Conservation (phyloP, 64 coral and sea anemone genomes). For the Stylophora pistillata region DNA sequence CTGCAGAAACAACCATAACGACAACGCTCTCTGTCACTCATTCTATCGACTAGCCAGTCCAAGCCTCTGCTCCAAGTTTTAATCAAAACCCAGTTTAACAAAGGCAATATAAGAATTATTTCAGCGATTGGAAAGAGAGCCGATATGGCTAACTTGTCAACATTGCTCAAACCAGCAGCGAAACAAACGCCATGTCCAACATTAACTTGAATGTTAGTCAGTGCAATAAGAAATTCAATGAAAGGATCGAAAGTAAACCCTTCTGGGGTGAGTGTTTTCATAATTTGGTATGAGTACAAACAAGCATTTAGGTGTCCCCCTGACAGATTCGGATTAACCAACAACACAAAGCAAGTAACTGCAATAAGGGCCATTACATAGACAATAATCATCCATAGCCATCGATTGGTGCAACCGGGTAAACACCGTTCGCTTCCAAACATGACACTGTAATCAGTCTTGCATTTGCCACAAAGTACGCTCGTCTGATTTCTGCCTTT, state of each 20-base stretch:
- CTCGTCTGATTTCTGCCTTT: constrained; percentile 26
- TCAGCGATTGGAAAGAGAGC: constrained; percentile 24
- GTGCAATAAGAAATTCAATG: constrained; percentile 50
- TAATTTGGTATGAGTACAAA: constrained; percentile 77
- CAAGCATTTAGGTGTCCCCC: constrained; percentile 75
- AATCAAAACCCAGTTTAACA: not conserved
- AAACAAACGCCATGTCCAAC: constrained; percentile 24
- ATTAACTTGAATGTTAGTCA: constrained; percentile 34
- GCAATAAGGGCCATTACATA: not conserved
- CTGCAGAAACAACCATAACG: not conserved
- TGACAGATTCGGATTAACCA: constrained; percentile 51
- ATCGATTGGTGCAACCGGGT: constrained; percentile 16
- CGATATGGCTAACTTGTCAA: constrained; percentile 63
- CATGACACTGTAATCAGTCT: constrained; percentile 52
- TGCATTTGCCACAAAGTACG: constrained; percentile 75
- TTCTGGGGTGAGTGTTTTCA: constrained; percentile 45
- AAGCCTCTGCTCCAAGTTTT: not conserved
- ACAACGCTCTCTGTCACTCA: not conserved
- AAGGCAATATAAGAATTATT: not conserved
- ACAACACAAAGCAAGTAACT: constrained; percentile 46
- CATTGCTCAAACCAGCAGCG: constrained; percentile 52
- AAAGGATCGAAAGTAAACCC: constrained; percentile 50
- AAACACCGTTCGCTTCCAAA: constrained; percentile 64
- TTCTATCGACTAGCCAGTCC: not conserved
- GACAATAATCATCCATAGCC: constrained; percentile 47